These are phyloP conservation scores for Gymnothorax javanicus DNA, from an alignment of 2,797 vertebrate genomes.

Conservation along the genomic window DNA sequence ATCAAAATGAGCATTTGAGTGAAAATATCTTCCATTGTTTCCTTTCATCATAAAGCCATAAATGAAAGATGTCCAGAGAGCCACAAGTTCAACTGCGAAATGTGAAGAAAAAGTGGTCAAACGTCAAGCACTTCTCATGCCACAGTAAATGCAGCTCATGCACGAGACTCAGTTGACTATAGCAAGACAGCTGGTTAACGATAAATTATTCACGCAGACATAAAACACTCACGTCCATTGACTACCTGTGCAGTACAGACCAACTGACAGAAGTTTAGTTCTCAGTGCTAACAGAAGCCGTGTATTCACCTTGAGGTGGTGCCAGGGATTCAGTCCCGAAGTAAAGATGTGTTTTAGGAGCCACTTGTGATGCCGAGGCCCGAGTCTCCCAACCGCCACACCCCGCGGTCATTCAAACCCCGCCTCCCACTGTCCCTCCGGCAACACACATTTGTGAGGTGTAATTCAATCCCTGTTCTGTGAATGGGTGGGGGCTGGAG, in stretches of 20 bases:
- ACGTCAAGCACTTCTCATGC: not conserved
- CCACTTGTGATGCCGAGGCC: not conserved
- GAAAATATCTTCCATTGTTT: conserved; percentile 1
- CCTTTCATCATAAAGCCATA: not conserved
- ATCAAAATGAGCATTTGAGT: not conserved
- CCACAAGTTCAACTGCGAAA: not conserved
- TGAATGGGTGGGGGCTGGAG: not conserved
- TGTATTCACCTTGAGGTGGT: not conserved
- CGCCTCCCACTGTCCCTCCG: conserved; percentile 27
- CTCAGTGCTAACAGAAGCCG: not conserved
- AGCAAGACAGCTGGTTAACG: conserved; percentile 39
- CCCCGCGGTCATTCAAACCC: conserved; percentile 51
- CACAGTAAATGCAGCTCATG: not conserved
- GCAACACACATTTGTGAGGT: conserved; percentile 14
- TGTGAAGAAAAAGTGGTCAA: not conserved
- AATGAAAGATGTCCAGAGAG: not conserved
- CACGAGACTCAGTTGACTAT: not conserved
- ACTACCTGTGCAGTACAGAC: conserved; percentile 2
- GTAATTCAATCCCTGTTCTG: conserved; percentile 50
- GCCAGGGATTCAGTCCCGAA: not conserved
- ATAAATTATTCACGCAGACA: conserved; percentile 45
- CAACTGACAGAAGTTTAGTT: not conserved
- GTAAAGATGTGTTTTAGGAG: not conserved
- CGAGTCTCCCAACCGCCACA: not conserved
- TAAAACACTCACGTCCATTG: conserved; percentile 12